Evolutionary conservation across 2,113 vertebrate genomes (phyloP), one percentile per base, ranked within the genome.

Genomic region (Morone saxatilis): DNA sequence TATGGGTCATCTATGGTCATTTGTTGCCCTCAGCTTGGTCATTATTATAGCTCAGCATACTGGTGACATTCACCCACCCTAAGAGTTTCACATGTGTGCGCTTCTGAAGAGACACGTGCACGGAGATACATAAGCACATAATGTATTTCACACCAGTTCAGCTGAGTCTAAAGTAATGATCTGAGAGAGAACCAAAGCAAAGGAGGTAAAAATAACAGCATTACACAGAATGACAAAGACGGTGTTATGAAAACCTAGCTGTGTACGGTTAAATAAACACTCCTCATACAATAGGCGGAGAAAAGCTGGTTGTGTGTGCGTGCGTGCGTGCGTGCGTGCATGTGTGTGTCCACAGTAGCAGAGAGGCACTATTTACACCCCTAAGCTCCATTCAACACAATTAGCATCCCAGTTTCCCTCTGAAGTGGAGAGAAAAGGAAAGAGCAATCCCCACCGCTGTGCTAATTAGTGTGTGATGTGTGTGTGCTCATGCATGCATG

Each of bases 361-460:
- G 65, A 12, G 36, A 84, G 50, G 50, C 56, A 50, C 65, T 65
- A 41, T 87, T 87, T 86, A 90, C 80, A 84, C 73, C 86, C 77
- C 75, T 83, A 71, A 89, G 84, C 87, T 81, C 71, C 78, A 83
- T 84, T 87, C 87, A 84, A 31, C 40, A 80, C 87, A 83, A 89
- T 80, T 81, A 89, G 70, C 78, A 83, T 88, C 77, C 75, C 80
- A 70, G 60, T 71, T 89, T 84, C 73, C 31, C 71, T 90, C 75
- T 86, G 87, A 86, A 88, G 79, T 85, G 80, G 38, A 81, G 70
- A 82, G 60, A 78, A 80, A 78, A 78, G 45, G 43, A 76, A 67
- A 66, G 31, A 48, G 31, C 19, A 53, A 65, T 80, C 68, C 77
- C 71, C 76, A 72, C 70, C 11, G 61, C 88, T 76, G 25, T 0